These are phyloP conservation scores for Euwallacea fornicatus DNA, from an alignment of 1,140 invertebrate genomes.

Conservation along the genomic window DNA sequence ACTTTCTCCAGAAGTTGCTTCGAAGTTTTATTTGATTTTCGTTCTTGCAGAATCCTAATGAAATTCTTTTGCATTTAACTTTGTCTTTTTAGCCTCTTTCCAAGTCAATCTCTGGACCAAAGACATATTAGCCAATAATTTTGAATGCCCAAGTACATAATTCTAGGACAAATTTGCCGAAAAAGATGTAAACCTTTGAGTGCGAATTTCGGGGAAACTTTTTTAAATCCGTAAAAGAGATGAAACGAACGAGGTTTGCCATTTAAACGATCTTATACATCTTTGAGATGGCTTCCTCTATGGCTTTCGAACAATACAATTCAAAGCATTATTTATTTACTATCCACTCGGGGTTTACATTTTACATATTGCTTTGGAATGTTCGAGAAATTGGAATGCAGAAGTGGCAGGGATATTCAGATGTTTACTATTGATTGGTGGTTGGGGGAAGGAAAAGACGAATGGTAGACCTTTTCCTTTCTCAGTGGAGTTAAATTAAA, in stretches of 20 bases:
- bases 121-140: not conserved
- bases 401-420: conserved; percentile 3
- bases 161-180: not conserved
- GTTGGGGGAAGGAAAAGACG: too few species aligned
- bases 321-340: conserved; percentile 24
- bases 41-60: not conserved
- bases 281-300: conserved; percentile 13
- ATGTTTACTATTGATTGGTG: not conserved
- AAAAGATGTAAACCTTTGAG: conserved; percentile 18
- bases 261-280: conserved; percentile 22
- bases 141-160: not conserved
- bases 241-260: conserved; percentile 14
- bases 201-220: conserved; percentile 10
- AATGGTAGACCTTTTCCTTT: too few species aligned
- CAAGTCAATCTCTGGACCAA: not conserved
- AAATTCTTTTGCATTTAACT: not conserved
- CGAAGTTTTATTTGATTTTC: not conserved
- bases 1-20: not conserved
- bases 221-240: conserved; percentile 20
- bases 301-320: not conserved
- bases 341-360: conserved; percentile 14
- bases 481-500: too few species aligned
- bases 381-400: conserved; percentile 5
- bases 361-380: conserved; percentile 13
- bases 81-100: not conserved